phyloP scores from a whole-genome alignment of 1,140 invertebrate species.

The Bombus confusus region DNA sequence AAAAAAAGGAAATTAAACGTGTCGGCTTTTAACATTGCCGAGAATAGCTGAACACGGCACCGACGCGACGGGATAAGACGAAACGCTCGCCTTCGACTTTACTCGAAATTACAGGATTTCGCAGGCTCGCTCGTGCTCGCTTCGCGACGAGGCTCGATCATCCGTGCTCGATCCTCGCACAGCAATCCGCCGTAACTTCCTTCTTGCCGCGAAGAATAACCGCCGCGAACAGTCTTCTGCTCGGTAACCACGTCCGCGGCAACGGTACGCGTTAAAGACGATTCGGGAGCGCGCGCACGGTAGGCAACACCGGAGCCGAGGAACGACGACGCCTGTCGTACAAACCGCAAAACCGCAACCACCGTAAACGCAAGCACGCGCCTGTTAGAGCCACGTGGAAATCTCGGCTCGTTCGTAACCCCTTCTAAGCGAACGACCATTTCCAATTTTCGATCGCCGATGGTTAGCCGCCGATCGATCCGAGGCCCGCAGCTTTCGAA shows the following conservation, averaged over 20 bases:
- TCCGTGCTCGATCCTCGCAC: too few relatives aligned
- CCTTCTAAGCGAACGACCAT: neutral
- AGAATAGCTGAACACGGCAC: conserved; percentile 31
- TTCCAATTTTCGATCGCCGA: neutral
- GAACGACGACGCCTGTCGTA: conserved; percentile 50
- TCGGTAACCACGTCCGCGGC: too few relatives aligned
- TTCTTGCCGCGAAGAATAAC: neutral
- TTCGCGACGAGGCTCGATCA: neutral
- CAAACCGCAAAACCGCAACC: conserved; percentile 68
- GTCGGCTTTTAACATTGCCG: conserved; percentile 41
- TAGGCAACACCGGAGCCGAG: conserved; percentile 38
- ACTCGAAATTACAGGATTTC: conserved; percentile 12
- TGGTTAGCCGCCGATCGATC: neutral
- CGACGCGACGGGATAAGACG: neutral
- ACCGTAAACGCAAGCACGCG: conserved; percentile 69
- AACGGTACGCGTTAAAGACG: conserved; percentile 19
- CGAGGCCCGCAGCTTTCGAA: neutral
- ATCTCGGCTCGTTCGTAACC: conserved; percentile 23
- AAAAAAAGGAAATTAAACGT: conserved; percentile 53
- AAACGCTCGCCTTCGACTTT: neutral
- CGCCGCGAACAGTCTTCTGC: accelerated
- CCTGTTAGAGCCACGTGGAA: conserved; percentile 50
- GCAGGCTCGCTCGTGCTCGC: neutral
- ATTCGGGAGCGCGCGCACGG: conserved; percentile 13
- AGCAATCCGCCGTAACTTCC: too few relatives aligned